These are phyloP conservation scores for Gallinago jamesoni DNA, from an alignment of 2,113 vertebrate species.

Conservation along the genomic window DNA sequence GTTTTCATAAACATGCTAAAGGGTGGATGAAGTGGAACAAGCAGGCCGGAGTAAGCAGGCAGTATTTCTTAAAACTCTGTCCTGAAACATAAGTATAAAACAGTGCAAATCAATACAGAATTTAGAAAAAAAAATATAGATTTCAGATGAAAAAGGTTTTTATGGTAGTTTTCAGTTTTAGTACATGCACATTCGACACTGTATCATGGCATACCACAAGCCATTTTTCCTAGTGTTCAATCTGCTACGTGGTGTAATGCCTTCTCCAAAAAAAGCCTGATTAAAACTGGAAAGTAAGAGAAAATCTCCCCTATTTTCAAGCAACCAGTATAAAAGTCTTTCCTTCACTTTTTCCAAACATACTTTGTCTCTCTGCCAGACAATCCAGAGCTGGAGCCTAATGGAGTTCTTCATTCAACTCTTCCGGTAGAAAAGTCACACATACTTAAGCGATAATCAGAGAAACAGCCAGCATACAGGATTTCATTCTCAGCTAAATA, in stretches of 20 bases:
- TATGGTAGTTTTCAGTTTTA: neutral
- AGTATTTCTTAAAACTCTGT: neutral
- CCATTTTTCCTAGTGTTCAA: neutral
- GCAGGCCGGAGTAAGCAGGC: neutral
- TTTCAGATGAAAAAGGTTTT: neutral
- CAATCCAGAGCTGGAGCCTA: neutral
- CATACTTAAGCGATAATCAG: neutral
- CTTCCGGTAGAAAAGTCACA: neutral
- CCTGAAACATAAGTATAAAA: neutral
- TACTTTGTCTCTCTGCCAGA: neutral
- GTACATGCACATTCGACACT: neutral
- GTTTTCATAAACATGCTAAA: neutral
- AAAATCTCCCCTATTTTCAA: neutral
- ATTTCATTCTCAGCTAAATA: neutral
- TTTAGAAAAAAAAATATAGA: too few species aligned
- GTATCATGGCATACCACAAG: neutral
- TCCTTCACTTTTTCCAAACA: neutral
- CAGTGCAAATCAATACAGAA: neutral
- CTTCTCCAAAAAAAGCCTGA: neutral
- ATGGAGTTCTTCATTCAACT: neutral
- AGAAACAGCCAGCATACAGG: neutral
- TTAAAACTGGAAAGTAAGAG: neutral
- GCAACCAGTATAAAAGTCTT: neutral
- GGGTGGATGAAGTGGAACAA: fast-evolving
- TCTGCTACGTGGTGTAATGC: neutral